Percentiles rank a stretch among this genome's conserved stretches.
Evolutionary conservation across 2,797 vertebrate species (phyloP).

Genomic region (Crocidura indochinensis): DNA sequence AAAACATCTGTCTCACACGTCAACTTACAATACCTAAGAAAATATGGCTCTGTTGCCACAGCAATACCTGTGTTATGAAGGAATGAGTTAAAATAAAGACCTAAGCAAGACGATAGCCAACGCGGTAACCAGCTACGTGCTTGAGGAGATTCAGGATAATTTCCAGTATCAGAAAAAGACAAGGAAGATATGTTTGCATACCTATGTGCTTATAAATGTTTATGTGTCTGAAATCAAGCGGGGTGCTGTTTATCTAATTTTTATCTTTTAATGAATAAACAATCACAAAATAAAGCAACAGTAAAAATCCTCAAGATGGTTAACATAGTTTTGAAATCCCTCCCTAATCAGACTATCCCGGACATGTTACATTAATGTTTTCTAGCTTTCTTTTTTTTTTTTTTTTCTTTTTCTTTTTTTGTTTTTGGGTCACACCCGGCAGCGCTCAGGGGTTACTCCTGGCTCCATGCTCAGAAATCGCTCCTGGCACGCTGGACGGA

Average conservation of each 20-base stretch:
- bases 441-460: too few relatives aligned
- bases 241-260: slow-evolving; percentile 39
- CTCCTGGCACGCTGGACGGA: too few relatives aligned
- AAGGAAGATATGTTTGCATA: neutral
- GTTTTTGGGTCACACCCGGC: too few relatives aligned
- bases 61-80: slow-evolving; percentile 63
- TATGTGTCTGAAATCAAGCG: slow-evolving; percentile 64
- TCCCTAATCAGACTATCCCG: slow-evolving; percentile 31
- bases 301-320: slow-evolving; percentile 60
- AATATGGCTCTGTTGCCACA: neutral
- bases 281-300: slow-evolving; percentile 52
- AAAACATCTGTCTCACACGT: slow-evolving; percentile 37
- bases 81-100: slow-evolving; percentile 29
- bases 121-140: slow-evolving; percentile 41
- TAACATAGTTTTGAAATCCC: slow-evolving; percentile 60
- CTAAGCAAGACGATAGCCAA: neutral
- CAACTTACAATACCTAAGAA: slow-evolving; percentile 13
- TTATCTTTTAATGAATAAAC: slow-evolving; percentile 62
- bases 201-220: neutral
- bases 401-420: too few relatives aligned
- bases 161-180: slow-evolving; percentile 57
- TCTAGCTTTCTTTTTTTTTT: neutral
- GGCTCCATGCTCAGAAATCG: too few relatives aligned
- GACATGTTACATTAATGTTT: neutral
- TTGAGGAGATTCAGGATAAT: slow-evolving; percentile 69